Evolutionary conservation across 2,888 invertebrate species (phyloP), one percentile per base, ranked within the genome.

Genomic region (Protophormia terraenovae): DNA sequence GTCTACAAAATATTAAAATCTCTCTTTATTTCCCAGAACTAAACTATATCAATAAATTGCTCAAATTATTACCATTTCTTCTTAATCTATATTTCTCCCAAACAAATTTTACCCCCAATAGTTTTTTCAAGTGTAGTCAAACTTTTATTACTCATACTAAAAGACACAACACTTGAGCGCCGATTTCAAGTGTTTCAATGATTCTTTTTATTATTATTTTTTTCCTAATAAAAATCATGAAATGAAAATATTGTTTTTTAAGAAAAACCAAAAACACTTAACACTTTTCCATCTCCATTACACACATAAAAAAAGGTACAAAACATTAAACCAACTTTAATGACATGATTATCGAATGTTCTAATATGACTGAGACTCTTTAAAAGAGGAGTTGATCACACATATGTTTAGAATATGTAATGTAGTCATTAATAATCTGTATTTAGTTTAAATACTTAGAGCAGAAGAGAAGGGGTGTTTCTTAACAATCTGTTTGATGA

Each of bases 251-350:
- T 66, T 66, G 7, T 60, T 78, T 76, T 75, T 64, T 38, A 47
- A 86, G 82, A 80, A 86, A 81, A 79, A 82, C 82, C 81, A 75
- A 83, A 85, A 86, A 78, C 73, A 85, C 79, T 87, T 86, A 88
- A 88, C 89, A 89, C 88, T 89, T 89, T 86, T 75, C 8, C 50
- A 32, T 32, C 22, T 45, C 22, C 50, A 78, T 71, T 67, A 50
- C 41, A 41, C 19, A 55, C 66, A 45, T 62, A 75, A 62, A 77
- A 58, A 53, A 66, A 66, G 35, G 50, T 62, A 64, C 19, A 1
- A 12, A n/a, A 19, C 45, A 55, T 41, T 71, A 66, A 67, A 55
- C 38, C 58, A 69, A 38, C 47, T 77, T 77, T 84, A 84, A 77
- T 78, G 78, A 73, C 77, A 85, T 60, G 72, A 82, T 77, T 64